Conservation (phyloP, 2,888 invertebrate species). For the Mechanitis messenoides region DNA sequence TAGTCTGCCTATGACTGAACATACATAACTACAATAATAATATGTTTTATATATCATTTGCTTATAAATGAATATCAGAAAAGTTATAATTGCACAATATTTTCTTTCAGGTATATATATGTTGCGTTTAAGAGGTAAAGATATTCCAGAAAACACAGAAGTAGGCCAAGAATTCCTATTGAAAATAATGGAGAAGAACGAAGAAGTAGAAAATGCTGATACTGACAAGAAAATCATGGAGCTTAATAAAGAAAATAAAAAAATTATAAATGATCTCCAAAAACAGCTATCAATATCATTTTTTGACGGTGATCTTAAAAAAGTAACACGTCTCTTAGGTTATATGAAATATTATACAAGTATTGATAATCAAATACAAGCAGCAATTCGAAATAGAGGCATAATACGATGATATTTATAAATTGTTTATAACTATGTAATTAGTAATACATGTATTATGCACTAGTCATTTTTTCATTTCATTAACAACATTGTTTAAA, state of each 20-base stretch:
- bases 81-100: neutral
- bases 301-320: constrained; percentile 76
- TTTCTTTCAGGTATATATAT: constrained; percentile 82
- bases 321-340: constrained; percentile 80
- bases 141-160: constrained; percentile 81
- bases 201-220: constrained; percentile 84
- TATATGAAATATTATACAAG: constrained; percentile 91
- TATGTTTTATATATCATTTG: too few relatives aligned
- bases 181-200: constrained; percentile 93
- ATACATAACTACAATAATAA: too few relatives aligned
- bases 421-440: constrained; percentile 1
- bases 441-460: neutral
- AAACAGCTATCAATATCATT: constrained; percentile 80
- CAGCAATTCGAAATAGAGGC: constrained; percentile 74
- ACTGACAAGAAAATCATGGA: constrained; percentile 74
- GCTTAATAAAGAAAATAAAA: constrained; percentile 77
- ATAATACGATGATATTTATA: constrained; percentile 60
- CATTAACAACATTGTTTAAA: too few relatives aligned
- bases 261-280: constrained; percentile 70
- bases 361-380: constrained; percentile 86
- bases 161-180: constrained; percentile 83
- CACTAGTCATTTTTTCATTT: too few relatives aligned
- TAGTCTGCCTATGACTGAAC: too few relatives aligned
- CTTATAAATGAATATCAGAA: too few relatives aligned
- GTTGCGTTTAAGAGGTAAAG: constrained; percentile 80